Evolutionary conservation across 1,140 invertebrate genomes (phyloP).

Genomic region (Microplitis mediator): DNA sequence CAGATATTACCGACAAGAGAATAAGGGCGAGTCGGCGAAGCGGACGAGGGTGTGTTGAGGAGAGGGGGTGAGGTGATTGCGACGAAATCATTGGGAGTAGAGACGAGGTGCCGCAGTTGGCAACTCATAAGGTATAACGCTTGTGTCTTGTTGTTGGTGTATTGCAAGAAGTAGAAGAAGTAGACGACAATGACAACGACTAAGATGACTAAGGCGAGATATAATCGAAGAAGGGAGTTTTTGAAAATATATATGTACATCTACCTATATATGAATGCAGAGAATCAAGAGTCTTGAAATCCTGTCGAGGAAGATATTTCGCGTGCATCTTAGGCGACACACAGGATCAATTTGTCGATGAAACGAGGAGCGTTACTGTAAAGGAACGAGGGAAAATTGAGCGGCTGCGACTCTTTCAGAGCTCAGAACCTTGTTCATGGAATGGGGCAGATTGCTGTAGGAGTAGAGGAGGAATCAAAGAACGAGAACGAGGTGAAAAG

Average conservation of each 20-base stretch:
- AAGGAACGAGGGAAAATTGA: background rate
- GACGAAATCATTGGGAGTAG: constrained; percentile 61
- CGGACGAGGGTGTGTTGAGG: constrained; percentile 5
- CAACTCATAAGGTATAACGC: constrained; percentile 56
- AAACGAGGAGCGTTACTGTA: background rate
- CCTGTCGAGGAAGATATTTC: background rate
- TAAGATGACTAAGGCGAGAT: background rate
- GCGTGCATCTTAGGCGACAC: background rate
- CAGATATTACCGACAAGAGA: constrained; percentile 55
- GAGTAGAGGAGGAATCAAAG: no score
- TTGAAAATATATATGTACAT: background rate
- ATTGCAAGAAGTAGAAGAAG: background rate
- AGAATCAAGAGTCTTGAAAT: constrained; percentile 1
- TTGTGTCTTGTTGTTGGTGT: background rate
- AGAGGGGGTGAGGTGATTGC: constrained; percentile 48
- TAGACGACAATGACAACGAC: constrained; percentile 27
- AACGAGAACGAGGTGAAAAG: background rate
- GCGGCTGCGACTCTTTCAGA: no score
- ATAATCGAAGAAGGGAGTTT: constrained; percentile 34
- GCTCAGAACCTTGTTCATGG: background rate
- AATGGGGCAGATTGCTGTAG: background rate
- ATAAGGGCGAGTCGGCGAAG: constrained; percentile 34
- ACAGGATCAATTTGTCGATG: background rate
- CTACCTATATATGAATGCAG: constrained; percentile 3
- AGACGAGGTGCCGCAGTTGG: constrained; percentile 57